Conservation (phyloP, 2,888 invertebrate species). For the Pemphredon lugubris region DNA sequence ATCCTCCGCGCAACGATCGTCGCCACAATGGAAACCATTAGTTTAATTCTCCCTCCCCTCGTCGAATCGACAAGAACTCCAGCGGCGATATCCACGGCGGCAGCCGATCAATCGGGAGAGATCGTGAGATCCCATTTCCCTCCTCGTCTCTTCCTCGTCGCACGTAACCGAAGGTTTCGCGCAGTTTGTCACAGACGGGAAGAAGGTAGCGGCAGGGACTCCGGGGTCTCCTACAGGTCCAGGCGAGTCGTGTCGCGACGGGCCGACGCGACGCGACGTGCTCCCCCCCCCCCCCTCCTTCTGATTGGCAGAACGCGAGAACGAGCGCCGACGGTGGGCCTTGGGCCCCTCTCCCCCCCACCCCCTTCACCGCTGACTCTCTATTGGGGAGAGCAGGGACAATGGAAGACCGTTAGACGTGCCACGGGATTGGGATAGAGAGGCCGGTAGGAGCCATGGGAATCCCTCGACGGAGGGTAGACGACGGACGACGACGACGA, state of each 20-base stretch:
- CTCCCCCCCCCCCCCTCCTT: not conserved
- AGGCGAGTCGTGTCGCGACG: too few relatives aligned
- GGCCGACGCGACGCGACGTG: too few relatives aligned
- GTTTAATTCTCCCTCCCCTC: conserved; percentile 48
- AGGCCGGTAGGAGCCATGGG: conserved; percentile 51
- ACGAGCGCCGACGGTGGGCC: conserved; percentile 29
- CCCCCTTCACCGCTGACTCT: too few relatives aligned
- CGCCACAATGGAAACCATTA: conserved; percentile 45
- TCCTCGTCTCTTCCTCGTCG: conserved; percentile 23
- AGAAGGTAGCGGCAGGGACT: conserved; percentile 25
- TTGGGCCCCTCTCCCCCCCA: conserved; percentile 41
- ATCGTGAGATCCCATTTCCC: conserved; percentile 40
- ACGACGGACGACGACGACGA: conserved; percentile 53
- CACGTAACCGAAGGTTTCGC: not conserved
- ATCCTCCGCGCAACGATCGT: conserved; percentile 4
- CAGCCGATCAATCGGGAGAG: conserved; percentile 21
- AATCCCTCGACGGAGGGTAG: conserved; percentile 61
- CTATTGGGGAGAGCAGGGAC: conserved; percentile 52
- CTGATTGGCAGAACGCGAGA: conserved; percentile 40
- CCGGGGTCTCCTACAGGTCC: too few relatives aligned
- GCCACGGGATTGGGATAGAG: conserved; percentile 39
- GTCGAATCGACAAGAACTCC: conserved; percentile 13
- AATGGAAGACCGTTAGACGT: conserved; percentile 65
- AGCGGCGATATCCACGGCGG: conserved; percentile 7
- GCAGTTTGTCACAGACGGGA: conserved; percentile 36